Evolutionary conservation across 2,797 vertebrate genomes (phyloP), one percentile per base, ranked within the genome.

Genomic region (Arrhamphus sclerolepis): DNA sequence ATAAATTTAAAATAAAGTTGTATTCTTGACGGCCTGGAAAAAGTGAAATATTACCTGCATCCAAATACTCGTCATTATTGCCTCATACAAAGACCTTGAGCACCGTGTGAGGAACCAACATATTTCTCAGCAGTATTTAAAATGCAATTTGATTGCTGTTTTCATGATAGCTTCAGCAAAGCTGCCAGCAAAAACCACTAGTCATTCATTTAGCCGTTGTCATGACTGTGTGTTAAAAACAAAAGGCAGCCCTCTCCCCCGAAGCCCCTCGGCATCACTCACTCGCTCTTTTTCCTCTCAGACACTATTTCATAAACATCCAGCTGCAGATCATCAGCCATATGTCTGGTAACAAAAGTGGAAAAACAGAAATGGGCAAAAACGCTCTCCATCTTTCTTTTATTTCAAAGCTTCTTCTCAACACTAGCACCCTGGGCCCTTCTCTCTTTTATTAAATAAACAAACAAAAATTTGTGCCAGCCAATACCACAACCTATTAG

Each of bases 141-240:
- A 77, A 67, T 17, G 64, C 42, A 75, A 85, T 67, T 40, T 6
- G 72, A 78, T 68, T 77, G 54, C 47, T 18, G 22, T 60, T 78
- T 26, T 73, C 63, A 66, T 39, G 29, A 64, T 55, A 71, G 54
- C 64, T 66, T 53, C 49, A 56, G 66, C 39, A 31, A 53, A 57
- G 29, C 31, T 41, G 56, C 50, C 46, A 56, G 66, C 46, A 48
- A 67, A 76, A 74, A 58, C 62, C 75, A 68, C 67, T 63, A 82
- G 82, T 87, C 71, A 70, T 54, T 62, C 19, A 50, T 54, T 70
- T 77, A 69, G 75, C 72, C 73, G 73, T 81, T 74, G 68, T 75
- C 81, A 82, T 82, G 83, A 40, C 72, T 67, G 39, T 42, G 62
- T 48, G 62, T 67, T 70, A 44, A 71, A 84, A 81, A 87, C 72